A percentile compares a stretch with the other conserved stretches of the same genome.
These are phyloP conservation scores for Rhagonycha lutea DNA, from an alignment of 2,888 invertebrate genomes.

Conservation along the genomic window DNA sequence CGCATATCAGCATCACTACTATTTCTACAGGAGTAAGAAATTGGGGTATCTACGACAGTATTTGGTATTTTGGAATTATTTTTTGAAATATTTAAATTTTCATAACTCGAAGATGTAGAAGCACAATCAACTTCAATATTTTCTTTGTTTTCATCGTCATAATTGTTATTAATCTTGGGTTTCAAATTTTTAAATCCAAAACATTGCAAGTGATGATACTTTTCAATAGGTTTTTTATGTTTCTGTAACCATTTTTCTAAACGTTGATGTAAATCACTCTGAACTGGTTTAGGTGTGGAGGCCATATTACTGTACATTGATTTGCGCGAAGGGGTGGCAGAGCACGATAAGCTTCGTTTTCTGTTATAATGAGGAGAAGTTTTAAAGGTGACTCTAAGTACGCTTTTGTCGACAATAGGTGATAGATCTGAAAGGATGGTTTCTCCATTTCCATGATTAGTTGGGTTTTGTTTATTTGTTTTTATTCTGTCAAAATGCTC, in stretches of 20 bases:
- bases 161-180: background rate
- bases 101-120: constrained; percentile 50
- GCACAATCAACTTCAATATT: constrained; percentile 53
- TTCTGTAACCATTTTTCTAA: constrained; percentile 60
- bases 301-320: background rate
- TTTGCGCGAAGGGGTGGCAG: background rate
- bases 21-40: constrained; percentile 47
- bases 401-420: background rate
- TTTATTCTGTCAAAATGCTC: background rate
- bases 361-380: background rate
- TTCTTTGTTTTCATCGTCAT: constrained; percentile 60
- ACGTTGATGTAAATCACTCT: constrained; percentile 52
- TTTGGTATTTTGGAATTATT: no score
- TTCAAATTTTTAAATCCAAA: constrained; percentile 45
- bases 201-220: constrained; percentile 61
- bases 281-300: background rate
- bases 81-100: constrained; percentile 39
- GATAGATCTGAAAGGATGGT: background rate
- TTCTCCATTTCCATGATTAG: background rate
- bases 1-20: constrained; percentile 35
- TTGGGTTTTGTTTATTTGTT: background rate
- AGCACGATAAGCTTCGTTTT: background rate
- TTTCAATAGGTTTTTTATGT: constrained; percentile 57
- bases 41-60: background rate
- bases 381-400: background rate